A percentile compares a stretch with the other conserved stretches of the same genome.
These are phyloP conservation scores for Engystomops pustulosus DNA, from an alignment of 2,113 vertebrate species.

Conservation along the genomic window DNA sequence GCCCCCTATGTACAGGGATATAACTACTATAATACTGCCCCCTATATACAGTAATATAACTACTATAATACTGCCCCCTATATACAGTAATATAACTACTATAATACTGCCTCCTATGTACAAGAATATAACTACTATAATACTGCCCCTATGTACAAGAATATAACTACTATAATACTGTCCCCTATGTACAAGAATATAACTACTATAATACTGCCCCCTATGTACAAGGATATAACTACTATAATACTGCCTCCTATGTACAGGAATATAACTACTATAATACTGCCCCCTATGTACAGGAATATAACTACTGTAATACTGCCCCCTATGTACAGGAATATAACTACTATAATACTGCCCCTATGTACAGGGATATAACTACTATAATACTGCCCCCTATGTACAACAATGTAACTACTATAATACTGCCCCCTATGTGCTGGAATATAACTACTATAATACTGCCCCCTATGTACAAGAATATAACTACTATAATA, in stretches of 20 bases:
- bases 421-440: too few species aligned
- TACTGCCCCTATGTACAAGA: background rate
- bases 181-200: background rate
- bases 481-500: too few species aligned
- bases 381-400: background rate
- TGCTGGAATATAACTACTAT: too few species aligned
- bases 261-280: conserved; percentile 1
- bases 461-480: too few species aligned
- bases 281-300: background rate
- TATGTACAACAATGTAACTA: too few species aligned
- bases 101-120: conserved; percentile 3
- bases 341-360: conserved; percentile 22
- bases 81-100: conserved; percentile 1
- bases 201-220: background rate
- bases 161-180: conserved; percentile 12
- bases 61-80: conserved; percentile 2
- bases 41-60: background rate
- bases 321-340: background rate
- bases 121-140: conserved; percentile 1
- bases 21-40: background rate
- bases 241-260: background rate
- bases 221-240: background rate
- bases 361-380: background rate
- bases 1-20: background rate
- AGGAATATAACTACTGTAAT: conserved; percentile 9